Evolutionary conservation across 2,888 invertebrate genomes (phyloP), one percentile per base, ranked within the genome.

Genomic region (Drosophila maculinotata): DNA sequence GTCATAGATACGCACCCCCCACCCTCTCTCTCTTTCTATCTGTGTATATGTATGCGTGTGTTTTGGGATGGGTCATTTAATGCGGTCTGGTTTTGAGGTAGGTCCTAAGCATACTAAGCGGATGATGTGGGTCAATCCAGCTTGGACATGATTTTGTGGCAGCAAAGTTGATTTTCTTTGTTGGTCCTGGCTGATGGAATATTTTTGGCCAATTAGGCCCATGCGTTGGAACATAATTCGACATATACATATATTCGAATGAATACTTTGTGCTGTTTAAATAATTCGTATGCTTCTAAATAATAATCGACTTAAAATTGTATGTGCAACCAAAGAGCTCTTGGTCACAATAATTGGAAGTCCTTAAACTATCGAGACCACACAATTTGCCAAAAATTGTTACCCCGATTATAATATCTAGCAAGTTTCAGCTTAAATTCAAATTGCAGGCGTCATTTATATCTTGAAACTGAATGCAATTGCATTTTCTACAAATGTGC

Each of bases 1-100:
- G 85, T 82, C 85, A 82, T 84, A 82, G 85, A 82, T 84, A 84
- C 85, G 79, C 79, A 65, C 60, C 53, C 52, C 12, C 9, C 12
- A 10, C 14, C 31, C 10, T 23, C 12, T 36, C 25, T 35, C 26
- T 12, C 6, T 15, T 23, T 17, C 26, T 17, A 10, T 17, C 8
- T 12, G 6, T 33, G 38, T 41, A 1, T 14, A 8, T 48, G 33
- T 20, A 1, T 20, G 9, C 1, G 12, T 49, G 23, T 42, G 26
- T 25, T 17, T 38, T 44, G 31, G 57, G 42, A 31, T 52, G 31
- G 25, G 31, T 23, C 45, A 25, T 30, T 44, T 35, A 28, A 45
- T 65, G 48, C 33, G 47, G 52, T 44, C 53, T 49, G 10, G 10
- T 33, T 60, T 70, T 84, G 85, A 62, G 83, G 79, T 58, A 82